These are phyloP conservation scores for Cephus nigrinus DNA, from an alignment of 2,888 invertebrate species.

Conservation along the genomic window DNA sequence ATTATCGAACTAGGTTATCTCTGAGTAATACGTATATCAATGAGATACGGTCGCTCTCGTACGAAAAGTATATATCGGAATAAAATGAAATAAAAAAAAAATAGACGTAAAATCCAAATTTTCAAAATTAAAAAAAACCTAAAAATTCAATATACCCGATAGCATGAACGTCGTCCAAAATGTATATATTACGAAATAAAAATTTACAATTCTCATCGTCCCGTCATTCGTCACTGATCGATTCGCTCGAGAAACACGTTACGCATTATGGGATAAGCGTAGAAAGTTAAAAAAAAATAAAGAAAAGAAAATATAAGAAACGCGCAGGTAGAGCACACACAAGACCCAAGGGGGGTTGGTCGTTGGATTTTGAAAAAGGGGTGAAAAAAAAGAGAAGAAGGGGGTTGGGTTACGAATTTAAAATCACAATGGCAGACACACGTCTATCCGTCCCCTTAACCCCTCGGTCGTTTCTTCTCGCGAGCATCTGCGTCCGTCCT, in stretches of 20 bases:
- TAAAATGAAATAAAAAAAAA: too few relatives aligned
- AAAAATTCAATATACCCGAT: too few relatives aligned
- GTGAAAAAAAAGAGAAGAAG: conserved; percentile 28
- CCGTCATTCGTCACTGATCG: too few relatives aligned
- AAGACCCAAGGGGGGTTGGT: not conserved
- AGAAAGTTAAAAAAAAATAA: too few relatives aligned
- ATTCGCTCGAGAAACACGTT: too few relatives aligned
- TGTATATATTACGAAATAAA: too few relatives aligned
- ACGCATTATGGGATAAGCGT: not conserved
- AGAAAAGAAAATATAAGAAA: too few relatives aligned
- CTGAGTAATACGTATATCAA: not conserved
- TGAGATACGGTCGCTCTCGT: not conserved
- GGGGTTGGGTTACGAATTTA: conserved; percentile 55
- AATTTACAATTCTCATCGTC: too few relatives aligned
- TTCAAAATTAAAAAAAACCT: too few relatives aligned
- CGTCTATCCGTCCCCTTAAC: conserved; percentile 49
- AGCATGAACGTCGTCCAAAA: fast-evolving
- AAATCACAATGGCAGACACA: conserved; percentile 64
- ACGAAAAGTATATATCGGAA: too few relatives aligned
- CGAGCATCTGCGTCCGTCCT: conserved; percentile 52
- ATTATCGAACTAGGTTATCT: conserved; percentile 35
- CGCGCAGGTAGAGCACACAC: too few relatives aligned
- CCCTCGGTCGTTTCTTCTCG: conserved; percentile 12
- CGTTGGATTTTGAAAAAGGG: conserved; percentile 1
- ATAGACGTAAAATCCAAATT: fast-evolving